Evolutionary conservation across 1,140 invertebrate genomes (phyloP).

Genomic region (Asobara japonica): DNA sequence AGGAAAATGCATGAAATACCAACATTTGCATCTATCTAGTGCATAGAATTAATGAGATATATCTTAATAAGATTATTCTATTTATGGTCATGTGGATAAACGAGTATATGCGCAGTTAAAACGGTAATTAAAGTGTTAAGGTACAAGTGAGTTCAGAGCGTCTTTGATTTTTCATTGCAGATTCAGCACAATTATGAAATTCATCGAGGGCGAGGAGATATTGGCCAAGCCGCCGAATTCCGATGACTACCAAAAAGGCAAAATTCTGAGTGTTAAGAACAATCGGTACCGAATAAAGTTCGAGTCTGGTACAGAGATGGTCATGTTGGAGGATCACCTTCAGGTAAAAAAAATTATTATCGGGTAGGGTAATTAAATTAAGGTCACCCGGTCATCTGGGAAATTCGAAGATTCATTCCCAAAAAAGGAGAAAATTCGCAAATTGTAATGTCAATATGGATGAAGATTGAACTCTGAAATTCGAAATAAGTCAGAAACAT

Average conservation of each 20-base stretch:
- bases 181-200: slow-evolving; percentile 44
- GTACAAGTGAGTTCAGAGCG: no score
- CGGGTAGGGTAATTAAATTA: no score
- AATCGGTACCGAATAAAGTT: slow-evolving; percentile 52
- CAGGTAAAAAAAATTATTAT: slow-evolving; percentile 51
- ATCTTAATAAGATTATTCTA: slow-evolving; percentile 10
- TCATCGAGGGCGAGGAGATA: slow-evolving; percentile 53
- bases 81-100: neutral
- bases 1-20: neutral
- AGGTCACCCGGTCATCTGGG: neutral
- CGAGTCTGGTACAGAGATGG: slow-evolving; percentile 45
- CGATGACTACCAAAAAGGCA: slow-evolving; percentile 47
- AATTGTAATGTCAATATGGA: no score
- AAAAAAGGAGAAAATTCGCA: no score
- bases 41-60: neutral
- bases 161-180: slow-evolving; percentile 13
- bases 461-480: no score
- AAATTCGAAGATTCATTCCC: neutral
- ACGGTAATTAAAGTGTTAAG: neutral
- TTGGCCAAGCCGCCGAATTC: slow-evolving; percentile 51
- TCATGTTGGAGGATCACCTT: slow-evolving; percentile 44
- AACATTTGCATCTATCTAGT: neutral
- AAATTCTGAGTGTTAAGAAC: slow-evolving; percentile 47
- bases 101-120: neutral
- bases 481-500: no score